Conservation (phyloP, 64 coral and sea anemone species). For the Montipora efflorescens region DNA sequence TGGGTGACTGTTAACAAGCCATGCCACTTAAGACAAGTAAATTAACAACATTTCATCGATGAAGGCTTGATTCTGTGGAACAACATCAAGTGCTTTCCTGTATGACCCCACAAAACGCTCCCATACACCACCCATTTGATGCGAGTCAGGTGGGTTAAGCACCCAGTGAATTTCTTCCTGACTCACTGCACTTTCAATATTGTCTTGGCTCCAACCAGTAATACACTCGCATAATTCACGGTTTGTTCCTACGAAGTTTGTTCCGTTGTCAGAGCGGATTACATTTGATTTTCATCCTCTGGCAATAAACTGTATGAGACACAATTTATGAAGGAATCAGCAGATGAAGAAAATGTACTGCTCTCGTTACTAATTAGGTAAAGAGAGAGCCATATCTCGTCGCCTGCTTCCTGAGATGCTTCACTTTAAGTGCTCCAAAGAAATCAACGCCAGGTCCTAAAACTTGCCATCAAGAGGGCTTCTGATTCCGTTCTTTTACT, state of each 20-base stretch:
- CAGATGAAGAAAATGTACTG: background rate
- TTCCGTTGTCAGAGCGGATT: conserved; percentile 41
- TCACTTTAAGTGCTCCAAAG: conserved; percentile 23
- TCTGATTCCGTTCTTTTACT: conserved; percentile 3
- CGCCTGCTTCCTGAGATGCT: conserved; percentile 26
- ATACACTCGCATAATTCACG: background rate
- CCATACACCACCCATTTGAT: conserved; percentile 50
- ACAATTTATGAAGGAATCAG: conserved; percentile 39
- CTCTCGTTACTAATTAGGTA: conserved; percentile 26
- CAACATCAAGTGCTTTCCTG: conserved; percentile 26
- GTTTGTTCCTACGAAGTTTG: conserved; percentile 56
- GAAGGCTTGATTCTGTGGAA: conserved; percentile 12
- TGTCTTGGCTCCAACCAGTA: conserved; percentile 1
- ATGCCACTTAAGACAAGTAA: conserved; percentile 7
- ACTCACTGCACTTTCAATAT: background rate
- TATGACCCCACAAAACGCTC: conserved; percentile 18
- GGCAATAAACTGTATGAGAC: conserved; percentile 43
- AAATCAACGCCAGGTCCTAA: conserved; percentile 16
- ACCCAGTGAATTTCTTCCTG: conserved; percentile 16
- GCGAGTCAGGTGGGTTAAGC: conserved; percentile 24
- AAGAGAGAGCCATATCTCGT: conserved; percentile 25
- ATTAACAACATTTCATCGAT: conserved; percentile 21
- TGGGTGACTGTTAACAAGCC: conserved; percentile 24
- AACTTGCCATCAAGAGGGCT: background rate
- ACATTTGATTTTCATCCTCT: conserved; percentile 46